phyloP scores from a whole-genome alignment of 2,113 vertebrate species.

The Hirundichthys speculiger region DNA sequence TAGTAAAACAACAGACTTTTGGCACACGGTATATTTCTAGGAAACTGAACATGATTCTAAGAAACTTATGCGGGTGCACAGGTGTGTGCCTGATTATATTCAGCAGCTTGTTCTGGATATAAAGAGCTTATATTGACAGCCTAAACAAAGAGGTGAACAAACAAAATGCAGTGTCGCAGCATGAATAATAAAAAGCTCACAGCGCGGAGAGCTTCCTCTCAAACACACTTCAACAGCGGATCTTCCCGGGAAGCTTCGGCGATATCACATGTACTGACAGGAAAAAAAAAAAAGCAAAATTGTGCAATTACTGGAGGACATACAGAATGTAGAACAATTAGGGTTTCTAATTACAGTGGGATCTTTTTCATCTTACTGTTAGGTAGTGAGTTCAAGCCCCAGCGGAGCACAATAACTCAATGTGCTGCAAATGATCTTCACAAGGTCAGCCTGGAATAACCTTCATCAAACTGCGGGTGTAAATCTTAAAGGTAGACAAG shows the following conservation, averaged over 20 bases:
- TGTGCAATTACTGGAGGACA: constrained; percentile 14
- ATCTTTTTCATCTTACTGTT: constrained; percentile 28
- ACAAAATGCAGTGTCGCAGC: constrained; percentile 54
- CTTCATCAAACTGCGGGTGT: constrained; percentile 32
- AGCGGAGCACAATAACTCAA: constrained; percentile 16
- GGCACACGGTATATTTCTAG: constrained; percentile 6
- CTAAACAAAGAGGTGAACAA: constrained; percentile 54
- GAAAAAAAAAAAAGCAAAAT: constrained; percentile 12
- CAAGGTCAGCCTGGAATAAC: constrained; percentile 50
- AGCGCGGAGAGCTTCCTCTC: constrained; percentile 37
- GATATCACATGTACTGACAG: background rate
- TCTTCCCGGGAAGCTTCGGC: constrained; percentile 39
- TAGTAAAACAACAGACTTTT: constrained; percentile 4
- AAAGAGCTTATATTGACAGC: constrained; percentile 47
- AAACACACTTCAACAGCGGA: background rate
- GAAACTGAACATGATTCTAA: constrained; percentile 15
- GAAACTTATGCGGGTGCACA: constrained; percentile 38
- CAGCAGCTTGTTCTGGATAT: constrained; percentile 48
- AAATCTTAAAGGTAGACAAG: constrained; percentile 50
- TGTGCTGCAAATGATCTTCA: constrained; percentile 35
- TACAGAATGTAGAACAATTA: background rate
- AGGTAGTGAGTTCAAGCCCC: background rate
- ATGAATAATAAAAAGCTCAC: constrained; percentile 69
- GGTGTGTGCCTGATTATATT: constrained; percentile 54
- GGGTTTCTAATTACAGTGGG: constrained; percentile 20